Base-by-base conservation (phyloP, 2,888 invertebrate genomes). In the Plagodis dolabraria region DNA sequence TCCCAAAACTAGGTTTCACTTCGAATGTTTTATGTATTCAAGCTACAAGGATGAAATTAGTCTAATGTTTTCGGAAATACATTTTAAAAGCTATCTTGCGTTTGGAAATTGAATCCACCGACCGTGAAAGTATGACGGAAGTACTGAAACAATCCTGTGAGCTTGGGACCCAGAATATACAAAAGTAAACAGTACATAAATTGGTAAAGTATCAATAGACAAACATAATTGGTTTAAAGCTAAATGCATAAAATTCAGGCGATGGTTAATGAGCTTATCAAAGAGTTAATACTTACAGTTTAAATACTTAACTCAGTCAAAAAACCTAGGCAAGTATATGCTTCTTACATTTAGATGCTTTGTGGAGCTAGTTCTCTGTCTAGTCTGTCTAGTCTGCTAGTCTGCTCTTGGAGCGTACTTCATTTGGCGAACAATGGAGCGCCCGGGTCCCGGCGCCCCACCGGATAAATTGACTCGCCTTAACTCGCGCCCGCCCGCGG, bases 401-500 rank as follows among this genome's bases (percentile, higher is more conserved):
- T 44, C 38, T 50, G 6, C 42, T 51, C 44, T 48, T 38, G 36
- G 46, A 46, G 60, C 76, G 85, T 85, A 89, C 85, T 92, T 91
- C 89, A 91, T 92, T 92, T 89, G 84, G 84, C 83, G 87, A 90
- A 92, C 92, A 92, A 92, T 90, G 79, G 87, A 75, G 73, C 71
- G 79, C 70, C 78, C 76, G 79, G 80, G 79, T 79, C 85, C 80
- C 82, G 75, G 70, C 79, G 84, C 83, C 85, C 86, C 82, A 85
- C 86, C 75, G 91, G 87, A 90, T 92, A 92, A 92, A 92, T 92
- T 87, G 89, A 87, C 79, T 89, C 79, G 87, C 81, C 82, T 85
- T 83, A 80, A 84, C 83, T 83, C 78, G 89, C 85, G 85, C 87
- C 83, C 85, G 82, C 86, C 81, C 86, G 86, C 86, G 89, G 89